Conservation (phyloP, 2,797 vertebrate genomes). For the Lerista edwardsae region DNA sequence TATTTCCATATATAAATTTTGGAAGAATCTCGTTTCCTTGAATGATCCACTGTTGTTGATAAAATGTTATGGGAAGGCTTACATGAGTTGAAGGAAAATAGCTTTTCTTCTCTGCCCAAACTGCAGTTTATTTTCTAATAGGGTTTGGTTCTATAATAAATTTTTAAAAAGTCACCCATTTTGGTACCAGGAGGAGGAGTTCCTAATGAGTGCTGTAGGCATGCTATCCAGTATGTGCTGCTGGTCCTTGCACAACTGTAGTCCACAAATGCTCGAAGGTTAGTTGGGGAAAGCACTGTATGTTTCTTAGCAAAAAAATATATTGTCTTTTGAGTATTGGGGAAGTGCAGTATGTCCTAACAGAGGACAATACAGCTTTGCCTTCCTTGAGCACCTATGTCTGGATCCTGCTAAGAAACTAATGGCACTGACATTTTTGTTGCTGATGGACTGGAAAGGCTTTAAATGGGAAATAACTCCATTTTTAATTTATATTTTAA, state of each 20-base stretch:
- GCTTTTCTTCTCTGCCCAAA: neutral
- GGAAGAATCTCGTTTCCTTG: neutral
- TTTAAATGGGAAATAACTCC: neutral
- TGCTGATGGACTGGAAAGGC: neutral
- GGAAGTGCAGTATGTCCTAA: neutral
- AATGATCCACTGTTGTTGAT: neutral
- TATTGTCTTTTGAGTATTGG: neutral
- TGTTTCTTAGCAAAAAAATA: neutral
- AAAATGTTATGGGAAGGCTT: neutral
- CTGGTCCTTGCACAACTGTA: neutral
- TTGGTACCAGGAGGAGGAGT: neutral
- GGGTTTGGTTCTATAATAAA: neutral
- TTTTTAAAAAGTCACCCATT: neutral
- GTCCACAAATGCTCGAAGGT: neutral
- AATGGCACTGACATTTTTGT: neutral
- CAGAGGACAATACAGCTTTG: neutral
- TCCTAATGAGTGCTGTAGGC: neutral
- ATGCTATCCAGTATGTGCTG: too few relatives aligned
- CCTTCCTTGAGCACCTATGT: neutral
- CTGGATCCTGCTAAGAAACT: neutral
- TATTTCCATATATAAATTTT: neutral
- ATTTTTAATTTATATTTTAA: too few relatives aligned
- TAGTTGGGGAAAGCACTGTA: neutral
- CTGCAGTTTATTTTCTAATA: neutral
- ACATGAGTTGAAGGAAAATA: neutral